phyloP scores from a whole-genome alignment of 1,140 invertebrate species.

The Saccostrea echinata region DNA sequence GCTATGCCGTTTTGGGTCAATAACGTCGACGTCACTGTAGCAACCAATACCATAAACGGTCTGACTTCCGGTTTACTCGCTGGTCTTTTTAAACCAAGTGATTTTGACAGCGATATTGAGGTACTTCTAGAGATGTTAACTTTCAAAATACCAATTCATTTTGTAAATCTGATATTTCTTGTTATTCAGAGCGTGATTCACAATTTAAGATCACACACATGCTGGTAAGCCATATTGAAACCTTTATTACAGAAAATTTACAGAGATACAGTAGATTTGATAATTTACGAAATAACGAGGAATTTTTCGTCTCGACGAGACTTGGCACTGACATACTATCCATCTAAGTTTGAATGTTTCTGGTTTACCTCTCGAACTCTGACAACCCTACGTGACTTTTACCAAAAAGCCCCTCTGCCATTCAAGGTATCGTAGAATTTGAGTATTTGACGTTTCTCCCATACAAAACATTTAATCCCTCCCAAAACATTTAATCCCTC shows the following conservation, averaged over 20 bases:
- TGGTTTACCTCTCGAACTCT: conserved; percentile 68
- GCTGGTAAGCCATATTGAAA: background rate
- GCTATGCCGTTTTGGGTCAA: conserved; percentile 74
- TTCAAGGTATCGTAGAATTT: background rate
- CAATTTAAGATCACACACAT: no score
- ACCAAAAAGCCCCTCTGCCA: conserved; percentile 7
- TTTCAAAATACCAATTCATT: no score
- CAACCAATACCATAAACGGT: conserved; percentile 70
- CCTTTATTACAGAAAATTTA: conserved; percentile 64
- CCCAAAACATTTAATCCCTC: no score
- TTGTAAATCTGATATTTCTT: no score
- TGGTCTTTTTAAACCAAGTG: conserved; percentile 55
- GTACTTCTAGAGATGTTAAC: conserved; percentile 31
- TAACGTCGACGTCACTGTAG: conserved; percentile 72
- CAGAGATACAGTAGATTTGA: conserved; percentile 66
- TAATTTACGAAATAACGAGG: conserved; percentile 63
- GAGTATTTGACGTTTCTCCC: no score
- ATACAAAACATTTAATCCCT: no score
- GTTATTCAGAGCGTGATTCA: no score
- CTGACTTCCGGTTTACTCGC: conserved; percentile 65
- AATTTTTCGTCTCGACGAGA: conserved; percentile 67
- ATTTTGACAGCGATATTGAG: conserved; percentile 60
- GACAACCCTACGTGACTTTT: background rate
- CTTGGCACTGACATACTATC: conserved; percentile 72
- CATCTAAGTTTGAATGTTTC: conserved; percentile 71